Conservation (phyloP, 2,888 invertebrate genomes). For the Monopis laevigella region DNA sequence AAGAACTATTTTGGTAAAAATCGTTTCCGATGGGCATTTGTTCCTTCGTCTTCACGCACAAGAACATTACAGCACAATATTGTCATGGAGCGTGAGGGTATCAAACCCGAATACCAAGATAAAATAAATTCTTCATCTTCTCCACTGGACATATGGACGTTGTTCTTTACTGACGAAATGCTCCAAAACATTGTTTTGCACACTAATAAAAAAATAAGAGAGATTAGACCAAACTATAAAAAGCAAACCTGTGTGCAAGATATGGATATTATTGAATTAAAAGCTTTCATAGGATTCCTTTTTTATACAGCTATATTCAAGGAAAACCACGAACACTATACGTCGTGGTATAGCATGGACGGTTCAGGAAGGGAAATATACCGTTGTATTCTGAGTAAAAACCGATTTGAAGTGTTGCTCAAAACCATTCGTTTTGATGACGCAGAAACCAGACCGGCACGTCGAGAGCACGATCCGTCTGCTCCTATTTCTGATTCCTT, state of each 20-base stretch:
- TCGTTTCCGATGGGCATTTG: background rate
- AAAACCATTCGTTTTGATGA: conserved; percentile 10
- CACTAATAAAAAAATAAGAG: background rate
- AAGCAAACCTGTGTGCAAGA: conserved; percentile 12
- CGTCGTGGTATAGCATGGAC: conserved; percentile 13
- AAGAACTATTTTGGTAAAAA: background rate
- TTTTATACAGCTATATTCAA: conserved; percentile 16
- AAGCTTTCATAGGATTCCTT: conserved; percentile 6
- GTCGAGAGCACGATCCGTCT: background rate
- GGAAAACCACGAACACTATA: conserved; percentile 15
- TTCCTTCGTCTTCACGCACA: no score
- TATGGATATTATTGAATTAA: conserved; percentile 8
- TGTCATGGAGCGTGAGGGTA: background rate
- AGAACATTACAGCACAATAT: background rate
- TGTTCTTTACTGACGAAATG: background rate
- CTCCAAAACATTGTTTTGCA: background rate
- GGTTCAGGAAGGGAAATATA: conserved; percentile 19
- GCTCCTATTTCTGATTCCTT: conserved; percentile 1
- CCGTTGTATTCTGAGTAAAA: conserved; percentile 12
- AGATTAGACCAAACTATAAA: background rate
- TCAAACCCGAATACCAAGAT: background rate
- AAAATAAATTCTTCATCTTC: conserved; percentile 2
- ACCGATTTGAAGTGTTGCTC: background rate
- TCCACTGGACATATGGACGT: background rate
- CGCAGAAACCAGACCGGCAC: background rate